Base-by-base conservation (phyloP, 1,140 invertebrate genomes). In the Drosophila kohkoa region DNA sequence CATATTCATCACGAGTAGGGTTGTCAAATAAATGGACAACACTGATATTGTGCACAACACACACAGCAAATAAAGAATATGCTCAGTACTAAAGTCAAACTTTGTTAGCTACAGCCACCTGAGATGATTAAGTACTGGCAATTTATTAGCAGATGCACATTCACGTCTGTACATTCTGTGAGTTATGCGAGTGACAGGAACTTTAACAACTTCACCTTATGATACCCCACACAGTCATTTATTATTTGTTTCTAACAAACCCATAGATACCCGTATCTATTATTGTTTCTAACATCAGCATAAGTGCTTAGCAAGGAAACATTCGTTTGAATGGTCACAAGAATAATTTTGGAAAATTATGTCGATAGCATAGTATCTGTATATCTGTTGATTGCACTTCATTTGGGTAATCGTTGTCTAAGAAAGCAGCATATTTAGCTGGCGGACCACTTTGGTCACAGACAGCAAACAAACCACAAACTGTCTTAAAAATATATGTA, bases 61-160 rank as follows among this genome's bases (percentile, higher is more conserved):
- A 48, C 15, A 35, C 54, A 55, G 57, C 70, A 65, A 43, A 43
- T n/a, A 43, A 11, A 38, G 32, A 28, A 58, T 55, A 41, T 25
- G 16, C 43, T 45, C 30, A 65, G 35, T 59, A 28, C 16, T 15
- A 43, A 55, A 32, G 45, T 41, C 16, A 41, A 79, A 82, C 52
- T 85, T 87, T 79, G 5, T 48, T 45, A 35, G 28, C 73, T 51
- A 72, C 77, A 41, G 28, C 69, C 46, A 72, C 80, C 74, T 75
- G 80, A 45, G 64, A 81, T 89, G 83, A 88, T 89, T 89, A 89
- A 89, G 74, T 73, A 49, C 46, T 16, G 51, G 74, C 74, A 64
- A 88, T 88, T 88, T 83, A 89, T 88, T 81, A 83, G 55, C 59
- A 89, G 85, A 88, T 89, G 85, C 78, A 89, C 82, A 73, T 89